Evolutionary conservation across 2,888 invertebrate species (phyloP), one percentile per base, ranked within the genome.

Genomic region (Calameuta filiformis): DNA sequence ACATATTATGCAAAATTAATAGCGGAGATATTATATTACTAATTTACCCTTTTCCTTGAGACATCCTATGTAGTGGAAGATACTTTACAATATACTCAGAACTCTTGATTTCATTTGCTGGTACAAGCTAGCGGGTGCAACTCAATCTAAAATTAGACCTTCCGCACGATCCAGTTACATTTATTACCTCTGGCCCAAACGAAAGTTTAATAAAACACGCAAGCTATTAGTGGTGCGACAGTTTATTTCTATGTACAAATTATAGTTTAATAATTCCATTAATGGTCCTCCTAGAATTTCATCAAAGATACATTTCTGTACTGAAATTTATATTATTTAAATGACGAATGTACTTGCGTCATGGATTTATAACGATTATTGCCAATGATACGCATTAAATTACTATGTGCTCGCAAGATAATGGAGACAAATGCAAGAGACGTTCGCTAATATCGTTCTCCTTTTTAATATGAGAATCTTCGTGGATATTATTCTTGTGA

Each of bases 101-200:
- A 37, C 56, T 79, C 80, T 78, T 75, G 9, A 56, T 4, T 56
- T 56, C 9, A 56, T 56, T 56, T 23, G 9, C 23, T 23, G 56
- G 6, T 56, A 56, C 56, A 6, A 56, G 56, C 23, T 23, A 56
- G 9, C 6, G 23, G 9, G 6, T 56, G 40, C 23, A 56, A 81
- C 76, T 78, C 75, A 81, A 73, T 85, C 85, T 85, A 85, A 85
- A 85, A 85, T 85, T 85, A 85, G 84, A 79, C 71, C 15, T 76
- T 73, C 31, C 73, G 79, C 78, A 69, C 77, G 68, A 76, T 71
- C 76, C 30, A 37, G 15, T 30, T 37, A 11, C 73, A 68, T 76
- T 75, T 68, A 68, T 71, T n/a, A 56, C 69, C 23, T 56, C 56
- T 23, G 9, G 9, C 9, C 56, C 23, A 56, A 56, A 56, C 23